phyloP scores from a whole-genome alignment of 2,888 invertebrate species.

The Gandaritis pyraliata region DNA sequence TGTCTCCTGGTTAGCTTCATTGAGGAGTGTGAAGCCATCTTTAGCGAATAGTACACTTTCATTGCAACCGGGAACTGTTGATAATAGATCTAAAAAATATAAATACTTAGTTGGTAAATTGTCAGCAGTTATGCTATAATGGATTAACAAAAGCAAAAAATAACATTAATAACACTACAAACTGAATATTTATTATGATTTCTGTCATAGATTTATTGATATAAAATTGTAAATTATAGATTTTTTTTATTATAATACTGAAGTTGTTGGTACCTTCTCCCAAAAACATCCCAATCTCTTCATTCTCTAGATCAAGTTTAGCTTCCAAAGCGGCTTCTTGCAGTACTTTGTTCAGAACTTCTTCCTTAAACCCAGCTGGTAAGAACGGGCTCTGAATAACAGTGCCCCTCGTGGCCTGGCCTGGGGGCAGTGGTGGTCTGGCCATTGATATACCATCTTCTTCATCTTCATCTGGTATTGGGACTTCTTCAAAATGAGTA shows the following conservation, averaged over 20 bases:
- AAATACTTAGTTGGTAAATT: not conserved
- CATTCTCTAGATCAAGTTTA: slow-evolving; percentile 70
- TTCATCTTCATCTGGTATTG: slow-evolving; percentile 73
- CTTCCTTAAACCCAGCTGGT: slow-evolving; percentile 91
- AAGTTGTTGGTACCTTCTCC: slow-evolving; percentile 67
- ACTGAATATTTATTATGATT: too few species aligned
- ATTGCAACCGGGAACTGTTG: slow-evolving; percentile 88
- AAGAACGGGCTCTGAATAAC: slow-evolving; percentile 93
- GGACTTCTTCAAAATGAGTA: slow-evolving; percentile 84
- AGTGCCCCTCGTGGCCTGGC: slow-evolving; percentile 89
- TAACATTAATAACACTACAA: not conserved
- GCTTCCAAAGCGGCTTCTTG: slow-evolving; percentile 62
- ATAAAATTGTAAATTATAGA: too few species aligned
- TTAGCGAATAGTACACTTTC: slow-evolving; percentile 83
- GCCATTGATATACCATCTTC: slow-evolving; percentile 87
- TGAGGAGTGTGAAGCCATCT: slow-evolving; percentile 79
- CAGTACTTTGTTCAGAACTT: slow-evolving; percentile 71
- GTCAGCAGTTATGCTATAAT: not conserved
- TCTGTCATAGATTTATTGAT: too few species aligned
- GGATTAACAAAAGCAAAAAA: not conserved
- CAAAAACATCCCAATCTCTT: slow-evolving; percentile 74
- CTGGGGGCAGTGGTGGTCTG: slow-evolving; percentile 89
- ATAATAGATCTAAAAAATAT: slow-evolving; percentile 77
- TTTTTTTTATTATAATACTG: too few species aligned
- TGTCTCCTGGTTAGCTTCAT: slow-evolving; percentile 51